Conservation (phyloP, 2,113 vertebrate species). For the Oryzias javanicus region DNA sequence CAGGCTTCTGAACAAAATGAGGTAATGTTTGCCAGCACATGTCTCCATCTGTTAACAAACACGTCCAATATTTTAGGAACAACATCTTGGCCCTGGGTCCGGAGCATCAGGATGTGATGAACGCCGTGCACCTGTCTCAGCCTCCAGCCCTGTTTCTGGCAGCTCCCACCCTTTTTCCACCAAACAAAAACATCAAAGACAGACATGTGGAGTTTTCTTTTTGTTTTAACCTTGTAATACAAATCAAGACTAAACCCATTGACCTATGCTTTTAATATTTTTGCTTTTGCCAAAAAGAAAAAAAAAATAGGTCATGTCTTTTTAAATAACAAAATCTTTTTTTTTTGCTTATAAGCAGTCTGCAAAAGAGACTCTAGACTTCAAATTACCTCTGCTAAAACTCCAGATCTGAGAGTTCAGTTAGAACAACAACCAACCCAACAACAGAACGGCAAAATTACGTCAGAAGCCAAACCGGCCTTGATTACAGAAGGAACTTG, state of each 20-base stretch:
- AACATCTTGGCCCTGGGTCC: constrained; percentile 68
- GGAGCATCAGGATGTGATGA: constrained; percentile 66
- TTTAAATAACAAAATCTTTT: constrained; percentile 34
- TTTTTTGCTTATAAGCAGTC: constrained; percentile 53
- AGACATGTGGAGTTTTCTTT: constrained; percentile 46
- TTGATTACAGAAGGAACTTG: constrained; percentile 68
- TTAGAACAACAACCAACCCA: constrained; percentile 67
- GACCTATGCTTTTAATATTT: constrained; percentile 22
- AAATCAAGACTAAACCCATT: constrained; percentile 46
- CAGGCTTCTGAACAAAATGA: constrained; percentile 49
- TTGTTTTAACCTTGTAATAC: constrained; percentile 31
- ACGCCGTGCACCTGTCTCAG: constrained; percentile 69
- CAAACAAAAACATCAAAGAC: constrained; percentile 60
- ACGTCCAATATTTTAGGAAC: constrained; percentile 68
- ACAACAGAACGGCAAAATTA: constrained; percentile 52
- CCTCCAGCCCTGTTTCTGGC: constrained; percentile 64
- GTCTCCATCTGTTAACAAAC: constrained; percentile 73
- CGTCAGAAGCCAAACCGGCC: constrained; percentile 47
- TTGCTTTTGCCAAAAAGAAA: constrained; percentile 51
- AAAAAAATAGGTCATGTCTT: constrained; percentile 39
- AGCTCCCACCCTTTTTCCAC: constrained; percentile 47
- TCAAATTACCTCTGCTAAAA: constrained; percentile 54
- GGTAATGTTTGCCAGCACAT: constrained; percentile 55
- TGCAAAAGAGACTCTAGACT: constrained; percentile 49
- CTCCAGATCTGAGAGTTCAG: constrained; percentile 44